Evolutionary conservation across 2,797 vertebrate genomes (phyloP), one percentile per base, ranked within the genome.

Genomic region (Chrysocyon brachyurus): DNA sequence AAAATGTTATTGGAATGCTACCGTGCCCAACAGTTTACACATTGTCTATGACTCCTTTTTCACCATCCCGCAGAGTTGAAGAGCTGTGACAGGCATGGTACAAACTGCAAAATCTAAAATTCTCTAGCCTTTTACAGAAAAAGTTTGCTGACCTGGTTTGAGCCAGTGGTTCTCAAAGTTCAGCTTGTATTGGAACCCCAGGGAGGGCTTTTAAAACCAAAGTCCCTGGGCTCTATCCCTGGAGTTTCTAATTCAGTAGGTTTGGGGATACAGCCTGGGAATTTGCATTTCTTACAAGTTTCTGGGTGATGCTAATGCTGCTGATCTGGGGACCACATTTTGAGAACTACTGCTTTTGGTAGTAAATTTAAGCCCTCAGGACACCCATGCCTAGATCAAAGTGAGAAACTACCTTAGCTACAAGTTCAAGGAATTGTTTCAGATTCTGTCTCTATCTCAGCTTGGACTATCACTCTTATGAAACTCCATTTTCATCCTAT

Each of bases 211-310:
- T 97, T 75, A 21, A 78, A 79, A 33, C 46, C 46, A 9, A 49
- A 21, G 24, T 12, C 24, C 5, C 24, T 2, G 3, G 4, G 15
- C 26, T n/a, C 12, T 40, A 12, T 9, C 56, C 7, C 5, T 1
- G 5, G 19, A 33, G 19, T 81, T 54, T 90, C 63, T 87, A 52
- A 56, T 31, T 22, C 6, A 28, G 52, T 36, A 57, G 40, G 49
- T 49, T 36, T 9, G 36, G 28, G 11, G 5, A 49, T 15, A 15
- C 24, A 81, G 40, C 5, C 64, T 93, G 52, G 66, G 31, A 40
- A 83, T 87, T 56, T 82, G 31, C 70, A 40, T 84, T 90, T 87
- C 66, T 68, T 73, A 36, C 28, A 78, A 15, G 36, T 79, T 87
- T 24, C 49, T 21, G 11, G 19, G 57, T 73, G 40, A 59, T 64